Base-by-base conservation (phyloP, 2,113 vertebrate genomes). In the Kryptolebias marmoratus region DNA sequence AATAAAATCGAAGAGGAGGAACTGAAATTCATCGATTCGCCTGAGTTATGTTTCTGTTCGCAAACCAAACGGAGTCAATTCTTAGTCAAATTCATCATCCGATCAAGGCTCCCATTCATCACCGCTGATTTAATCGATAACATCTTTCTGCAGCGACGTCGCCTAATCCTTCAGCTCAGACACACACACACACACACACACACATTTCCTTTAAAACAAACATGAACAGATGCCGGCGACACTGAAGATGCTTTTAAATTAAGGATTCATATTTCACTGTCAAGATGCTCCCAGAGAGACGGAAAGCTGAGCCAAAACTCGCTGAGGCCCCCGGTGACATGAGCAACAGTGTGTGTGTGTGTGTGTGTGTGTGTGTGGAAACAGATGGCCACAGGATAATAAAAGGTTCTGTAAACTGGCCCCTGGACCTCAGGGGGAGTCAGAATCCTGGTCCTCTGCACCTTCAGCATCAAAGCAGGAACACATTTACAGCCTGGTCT, bases 341-440 rank as follows among this genome's bases (percentile, higher is more conserved):
- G 53, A 72, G n/a, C 39, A 31, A 27, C 12, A 13, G 47, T 36
- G 61, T 42, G 65, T 47, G 60, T 61, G 36, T 48, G 57, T 42
- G 13, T 44, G n/a, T 71, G 61, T 50, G 48, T 55, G 57, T 69
- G 42, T 66, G 67, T 48, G 69, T 12, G 54, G 68, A 60, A 87
- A 68, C 87, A 87, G 85, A 90, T 86, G 85, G 85, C 73, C 82
- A 70, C 50, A 53, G 52, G 58, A 54, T 45, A 70, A 66, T 72
- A 75, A 56, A 22, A 30, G 82, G 56, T 32, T 57, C 44, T 57
- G 86, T 79, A 76, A 74, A 85, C 54, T 79, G 58, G 22, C 18
- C 66, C 27, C 18, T 8, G 15, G 31, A 68, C 67, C 75, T 81
- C 68, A 8, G 57, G 74, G 50, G 52, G 52, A 65, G 71, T 63